Evolutionary conservation across 2,797 vertebrate species (phyloP), one percentile per base, ranked within the genome.

Genomic region (Lophura swinhoii): DNA sequence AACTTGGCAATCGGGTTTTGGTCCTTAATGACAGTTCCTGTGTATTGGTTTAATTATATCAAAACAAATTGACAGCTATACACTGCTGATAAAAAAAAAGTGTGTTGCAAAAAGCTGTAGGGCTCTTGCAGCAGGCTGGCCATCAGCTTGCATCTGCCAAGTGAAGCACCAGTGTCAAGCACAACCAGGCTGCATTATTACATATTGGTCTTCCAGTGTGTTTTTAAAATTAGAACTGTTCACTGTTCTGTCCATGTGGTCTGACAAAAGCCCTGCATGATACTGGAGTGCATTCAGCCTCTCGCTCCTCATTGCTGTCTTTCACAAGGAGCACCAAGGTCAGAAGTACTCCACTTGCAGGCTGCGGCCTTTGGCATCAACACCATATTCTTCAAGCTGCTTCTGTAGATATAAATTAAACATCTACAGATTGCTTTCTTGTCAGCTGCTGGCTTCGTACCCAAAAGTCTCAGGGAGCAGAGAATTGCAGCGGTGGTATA

Each of bases 161-260:
- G 78, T 75, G 18, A 71, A 2, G n/a, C 31, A 3, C 23, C 24
- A 10, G 51, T 3, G 11, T 44, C 0, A 0, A 73, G 92, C 66
- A 2, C 79, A 80, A 78, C 82, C 14, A 5, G 49, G 48, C 72
- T 89, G 46, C 0, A 0, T 51, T 87, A 46, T 29, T 74, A 60
- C 56, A 33, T 73, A 64, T 39, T 63, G 46, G 72, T 62, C 49
- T 33, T 74, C 56, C 46, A 35, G 1, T 37, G 29, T 7, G 75
- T 51, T 67, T 94, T 94, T 83, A 89, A 96, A 91, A 88, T 91
- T 29, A 76, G 91, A 92, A 64, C 74, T 60, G 86, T 88, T 70
- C 37, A 26, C 71, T 87, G 64, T 66, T 33, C 39, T 7, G 23
- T 58, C 71, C 7, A 1, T 81, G 39, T 26, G 64, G 37, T 69